A percentile compares a stretch with the other conserved stretches of the same genome.
phyloP scores from a whole-genome alignment of 2,797 vertebrate species.

The Sebastes trivittatus region DNA sequence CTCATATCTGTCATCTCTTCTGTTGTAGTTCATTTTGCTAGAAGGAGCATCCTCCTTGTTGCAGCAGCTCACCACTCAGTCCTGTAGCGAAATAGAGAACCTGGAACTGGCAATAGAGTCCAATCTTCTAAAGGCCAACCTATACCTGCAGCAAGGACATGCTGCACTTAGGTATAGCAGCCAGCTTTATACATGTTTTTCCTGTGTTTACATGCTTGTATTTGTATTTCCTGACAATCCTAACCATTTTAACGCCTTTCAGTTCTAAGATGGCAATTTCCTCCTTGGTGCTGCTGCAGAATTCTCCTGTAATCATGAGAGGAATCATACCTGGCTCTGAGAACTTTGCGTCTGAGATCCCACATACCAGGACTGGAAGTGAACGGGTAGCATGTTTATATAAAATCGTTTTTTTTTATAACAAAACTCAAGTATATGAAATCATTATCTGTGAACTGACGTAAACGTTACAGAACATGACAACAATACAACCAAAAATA shows the following conservation, averaged over 20 bases:
- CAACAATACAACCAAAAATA: not conserved
- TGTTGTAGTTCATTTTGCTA: slow-evolving; percentile 84
- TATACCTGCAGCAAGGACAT: slow-evolving; percentile 86
- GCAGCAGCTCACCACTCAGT: slow-evolving; percentile 67
- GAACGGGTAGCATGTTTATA: slow-evolving; percentile 49
- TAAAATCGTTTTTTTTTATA: not conserved
- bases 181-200: not conserved
- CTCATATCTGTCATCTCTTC: not conserved
- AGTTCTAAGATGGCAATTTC: slow-evolving; percentile 87
- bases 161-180: slow-evolving; percentile 79
- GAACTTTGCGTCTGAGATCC: slow-evolving; percentile 8
- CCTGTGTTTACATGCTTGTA: not conserved
- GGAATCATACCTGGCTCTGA: slow-evolving; percentile 10
- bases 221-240: not conserved
- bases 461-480: not conserved
- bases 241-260: slow-evolving; percentile 20
- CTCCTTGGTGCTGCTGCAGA: slow-evolving; percentile 86
- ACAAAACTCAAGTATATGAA: not conserved
- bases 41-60: slow-evolving; percentile 81
- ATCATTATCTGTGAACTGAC: not conserved
- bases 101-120: slow-evolving; percentile 84
- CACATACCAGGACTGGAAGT: slow-evolving; percentile 3
- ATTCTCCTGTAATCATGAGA: slow-evolving; percentile 76
- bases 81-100: slow-evolving; percentile 69
- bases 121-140: slow-evolving; percentile 84